These are phyloP conservation scores for Pseudeuparius sepicola DNA, from an alignment of 2,888 invertebrate genomes.

Conservation along the genomic window DNA sequence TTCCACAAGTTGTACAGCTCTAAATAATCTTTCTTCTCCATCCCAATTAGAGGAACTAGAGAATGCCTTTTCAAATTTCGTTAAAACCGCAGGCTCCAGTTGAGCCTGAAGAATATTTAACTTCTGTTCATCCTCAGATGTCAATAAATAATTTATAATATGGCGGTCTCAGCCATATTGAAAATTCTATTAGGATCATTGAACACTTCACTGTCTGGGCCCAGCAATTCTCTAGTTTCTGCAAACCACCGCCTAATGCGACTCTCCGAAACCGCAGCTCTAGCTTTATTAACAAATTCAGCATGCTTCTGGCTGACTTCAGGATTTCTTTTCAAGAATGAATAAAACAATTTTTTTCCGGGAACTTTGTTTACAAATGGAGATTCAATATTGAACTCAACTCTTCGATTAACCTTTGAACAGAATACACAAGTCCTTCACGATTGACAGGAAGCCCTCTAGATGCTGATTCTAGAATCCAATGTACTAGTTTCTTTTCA, in stretches of 20 bases:
- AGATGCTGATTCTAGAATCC: slow-evolving; percentile 2
- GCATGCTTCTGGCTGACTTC: slow-evolving; percentile 4
- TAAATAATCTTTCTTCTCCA: too few species aligned
- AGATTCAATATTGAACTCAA: background rate
- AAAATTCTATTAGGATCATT: too few species aligned
- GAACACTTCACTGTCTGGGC: too few species aligned
- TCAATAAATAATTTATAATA: too few species aligned
- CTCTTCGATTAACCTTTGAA: slow-evolving; percentile 3
- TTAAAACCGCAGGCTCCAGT: too few species aligned
- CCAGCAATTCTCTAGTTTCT: too few species aligned
- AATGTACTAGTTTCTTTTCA: background rate
- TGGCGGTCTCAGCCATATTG: slow-evolving; percentile 18
- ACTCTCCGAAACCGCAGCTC: slow-evolving; percentile 4
- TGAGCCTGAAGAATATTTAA: too few species aligned
- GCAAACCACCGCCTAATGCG: slow-evolving; percentile 4
- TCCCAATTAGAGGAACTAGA: too few species aligned
- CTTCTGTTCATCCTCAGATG: too few species aligned
- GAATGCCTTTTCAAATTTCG: too few species aligned
- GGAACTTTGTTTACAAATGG: slow-evolving; percentile 5
- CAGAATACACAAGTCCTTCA: slow-evolving; percentile 1
- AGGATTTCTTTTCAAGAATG: slow-evolving; percentile 5
- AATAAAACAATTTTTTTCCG: slow-evolving; percentile 4
- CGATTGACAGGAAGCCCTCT: slow-evolving; percentile 5
- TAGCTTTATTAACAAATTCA: slow-evolving; percentile 5
- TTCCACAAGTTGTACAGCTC: too few species aligned